Base-by-base conservation (phyloP, 2,797 vertebrate genomes). In the Hapalemur alaotrensis region DNA sequence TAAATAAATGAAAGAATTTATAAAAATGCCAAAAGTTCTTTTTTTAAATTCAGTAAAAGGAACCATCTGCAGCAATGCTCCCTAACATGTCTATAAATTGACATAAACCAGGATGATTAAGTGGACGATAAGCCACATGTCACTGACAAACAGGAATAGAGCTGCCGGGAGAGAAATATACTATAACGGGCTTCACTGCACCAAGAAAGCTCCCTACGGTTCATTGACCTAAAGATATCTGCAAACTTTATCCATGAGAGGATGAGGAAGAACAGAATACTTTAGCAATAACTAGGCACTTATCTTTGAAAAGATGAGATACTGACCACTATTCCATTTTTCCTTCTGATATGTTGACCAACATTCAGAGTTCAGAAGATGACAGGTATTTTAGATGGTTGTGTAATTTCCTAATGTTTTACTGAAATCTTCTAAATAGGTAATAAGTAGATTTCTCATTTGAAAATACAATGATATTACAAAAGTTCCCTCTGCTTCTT, bases 81-180 rank as follows among this genome's bases (percentile, higher is more conserved):
- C 43, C 54, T 82, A 46, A 59, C 7, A 17, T 67, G 65, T 57
- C 73, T 75, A 7, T 83, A 96, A 88, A 87, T 8, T 65, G 97
- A 92, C 28, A 38, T 17, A 83, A 86, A 70, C 18, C 50, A 38
- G 67, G 46, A 80, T 93, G 96, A 97, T 95, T 54, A 92, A 93
- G 38, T 88, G 80, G 81, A 63, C 1, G 12, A 69, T 61, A 82
- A 85, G 73, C 59, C 69, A 61, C 0, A 1, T 61, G 72, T 96
- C 76, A 61, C 3, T 79, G 93, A 83, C 76, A 91, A 96, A 75
- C n/a, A 91, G 72, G 54, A 65, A 23, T 18, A 43, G 67, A 50
- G 75, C 48, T 10, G 89, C 89, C 63, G 50, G 78, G 50, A 65
- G 94, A 85, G 69, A 96, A 86, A 50, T 35, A 28, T 30, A 32